Evolutionary conservation across 2,113 vertebrate species (phyloP).

Genomic region (Scartelaos histophorus): DNA sequence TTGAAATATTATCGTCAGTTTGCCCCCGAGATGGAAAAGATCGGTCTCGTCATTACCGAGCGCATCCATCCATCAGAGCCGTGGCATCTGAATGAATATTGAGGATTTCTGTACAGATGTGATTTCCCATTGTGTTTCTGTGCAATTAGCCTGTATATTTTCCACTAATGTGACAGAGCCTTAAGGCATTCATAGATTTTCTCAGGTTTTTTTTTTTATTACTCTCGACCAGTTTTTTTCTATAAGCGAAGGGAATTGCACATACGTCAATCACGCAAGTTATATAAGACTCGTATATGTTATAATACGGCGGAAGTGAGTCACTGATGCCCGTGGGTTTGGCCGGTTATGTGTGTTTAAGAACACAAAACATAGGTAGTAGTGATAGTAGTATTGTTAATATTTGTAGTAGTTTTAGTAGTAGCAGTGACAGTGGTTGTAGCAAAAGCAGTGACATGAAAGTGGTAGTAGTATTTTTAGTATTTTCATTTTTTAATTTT

Average conservation of each 20-base stretch:
- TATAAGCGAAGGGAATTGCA: neutral
- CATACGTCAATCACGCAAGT: neutral
- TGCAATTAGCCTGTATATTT: constrained; percentile 34
- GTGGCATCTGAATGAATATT: constrained; percentile 2
- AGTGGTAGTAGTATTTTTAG: too few species aligned
- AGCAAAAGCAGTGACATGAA: too few species aligned
- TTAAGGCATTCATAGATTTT: constrained; percentile 15
- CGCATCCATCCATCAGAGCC: constrained; percentile 38
- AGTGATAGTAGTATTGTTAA: too few species aligned
- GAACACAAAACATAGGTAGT: too few species aligned
- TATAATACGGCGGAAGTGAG: neutral
- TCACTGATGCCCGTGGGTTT: neutral
- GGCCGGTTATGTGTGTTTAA: neutral
- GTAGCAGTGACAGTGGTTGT: too few species aligned
- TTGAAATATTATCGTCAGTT: neutral
- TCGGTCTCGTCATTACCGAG: constrained; percentile 33
- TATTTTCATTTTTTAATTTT: too few species aligned
- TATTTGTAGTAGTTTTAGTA: too few species aligned
- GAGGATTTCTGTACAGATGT: constrained; percentile 6
- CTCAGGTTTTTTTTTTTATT: neutral
- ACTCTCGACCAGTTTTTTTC: neutral
- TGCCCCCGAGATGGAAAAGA: constrained; percentile 11
- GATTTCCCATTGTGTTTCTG: constrained; percentile 13
- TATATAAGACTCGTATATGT: neutral
- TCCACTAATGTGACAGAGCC: constrained; percentile 33